A percentile compares a stretch with the other conserved stretches of the same genome.
These are phyloP conservation scores for Vipera ursinii DNA, from an alignment of 2,797 vertebrate genomes.

Conservation along the genomic window DNA sequence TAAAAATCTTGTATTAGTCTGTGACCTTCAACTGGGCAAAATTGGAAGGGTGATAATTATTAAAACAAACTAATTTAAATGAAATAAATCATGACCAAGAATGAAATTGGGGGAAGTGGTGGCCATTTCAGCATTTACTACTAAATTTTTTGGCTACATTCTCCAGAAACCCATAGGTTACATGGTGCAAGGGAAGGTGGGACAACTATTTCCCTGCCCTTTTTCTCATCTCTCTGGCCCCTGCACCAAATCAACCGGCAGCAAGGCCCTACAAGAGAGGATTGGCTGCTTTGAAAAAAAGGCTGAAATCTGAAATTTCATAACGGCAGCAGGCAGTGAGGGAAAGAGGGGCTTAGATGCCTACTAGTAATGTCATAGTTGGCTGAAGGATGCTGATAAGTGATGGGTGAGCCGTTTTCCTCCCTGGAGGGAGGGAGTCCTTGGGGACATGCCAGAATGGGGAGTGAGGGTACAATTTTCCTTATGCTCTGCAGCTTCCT, in stretches of 20 bases:
- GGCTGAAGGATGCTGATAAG: not conserved
- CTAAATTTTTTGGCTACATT: not conserved
- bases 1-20: not conserved
- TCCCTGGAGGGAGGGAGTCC: no score
- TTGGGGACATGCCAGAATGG: not conserved
- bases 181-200: not conserved
- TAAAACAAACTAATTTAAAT: not conserved
- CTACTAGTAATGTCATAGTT: not conserved
- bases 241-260: not conserved
- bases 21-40: not conserved
- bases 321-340: not conserved
- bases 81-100: not conserved
- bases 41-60: not conserved
- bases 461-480: not conserved
- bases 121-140: not conserved
- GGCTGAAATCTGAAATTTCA: not conserved
- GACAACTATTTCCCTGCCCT: not conserved
- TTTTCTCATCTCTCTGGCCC: not conserved
- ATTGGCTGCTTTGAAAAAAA: not conserved
- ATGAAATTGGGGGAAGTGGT: not conserved
- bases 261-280: not conserved
- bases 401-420: not conserved
- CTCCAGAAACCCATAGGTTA: not conserved
- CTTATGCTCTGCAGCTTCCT: not conserved
- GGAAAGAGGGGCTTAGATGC: not conserved